Percentiles rank a stretch among this genome's conserved stretches.
Evolutionary conservation across 1,140 invertebrate genomes (phyloP).

Genomic region (Bombus picipes): DNA sequence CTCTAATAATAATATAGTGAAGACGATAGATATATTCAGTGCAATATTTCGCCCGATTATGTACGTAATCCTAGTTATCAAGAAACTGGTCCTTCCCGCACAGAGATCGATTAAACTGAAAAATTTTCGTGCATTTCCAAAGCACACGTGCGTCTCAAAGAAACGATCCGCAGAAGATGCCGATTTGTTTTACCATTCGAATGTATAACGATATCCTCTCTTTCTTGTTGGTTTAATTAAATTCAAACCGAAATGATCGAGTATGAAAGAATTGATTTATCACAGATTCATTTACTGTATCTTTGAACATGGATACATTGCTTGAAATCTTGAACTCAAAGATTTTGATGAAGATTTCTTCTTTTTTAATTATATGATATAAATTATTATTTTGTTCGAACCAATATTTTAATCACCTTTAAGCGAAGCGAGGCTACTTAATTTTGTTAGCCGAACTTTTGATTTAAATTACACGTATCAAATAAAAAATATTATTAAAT

Average conservation of each 20-base stretch:
- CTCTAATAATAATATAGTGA: conserved; percentile 20
- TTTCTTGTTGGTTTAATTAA: not conserved
- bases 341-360: no score
- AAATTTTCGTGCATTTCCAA: conserved; percentile 22
- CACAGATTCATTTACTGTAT: no score
- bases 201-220: not conserved
- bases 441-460: no score
- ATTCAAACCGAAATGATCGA: not conserved
- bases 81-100: conserved; percentile 41
- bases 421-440: no score
- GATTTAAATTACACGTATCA: no score
- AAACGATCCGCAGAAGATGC: not conserved
- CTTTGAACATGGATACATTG: no score
- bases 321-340: no score
- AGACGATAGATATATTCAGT: conserved; percentile 56
- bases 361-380: no score
- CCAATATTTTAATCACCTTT: no score
- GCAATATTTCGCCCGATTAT: conserved; percentile 48
- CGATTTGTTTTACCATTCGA: conserved; percentile 13
- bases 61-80: conserved; percentile 45
- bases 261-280: no score
- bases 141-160: conserved; percentile 8
- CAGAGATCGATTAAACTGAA: conserved; percentile 36
- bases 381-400: no score
- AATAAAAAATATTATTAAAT: no score